Percentiles rank a stretch among this genome's conserved stretches.
phyloP scores from a whole-genome alignment of 2,113 vertebrate genomes.

The Machaerirhynchus nigripectus region DNA sequence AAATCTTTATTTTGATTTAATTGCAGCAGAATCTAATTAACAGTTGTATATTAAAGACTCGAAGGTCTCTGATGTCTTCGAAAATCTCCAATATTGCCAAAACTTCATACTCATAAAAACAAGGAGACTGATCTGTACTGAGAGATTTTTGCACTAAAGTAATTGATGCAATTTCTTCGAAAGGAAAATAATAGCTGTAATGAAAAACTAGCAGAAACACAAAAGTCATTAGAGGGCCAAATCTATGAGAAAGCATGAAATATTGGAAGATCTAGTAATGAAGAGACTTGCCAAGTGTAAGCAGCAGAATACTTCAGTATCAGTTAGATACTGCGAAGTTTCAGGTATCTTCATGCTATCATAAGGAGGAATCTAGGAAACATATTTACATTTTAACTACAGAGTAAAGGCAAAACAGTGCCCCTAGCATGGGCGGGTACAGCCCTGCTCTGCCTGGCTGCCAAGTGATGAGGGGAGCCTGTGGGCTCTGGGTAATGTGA shows the following conservation, averaged over 20 bases:
- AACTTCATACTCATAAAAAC: neutral
- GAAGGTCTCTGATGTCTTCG: neutral
- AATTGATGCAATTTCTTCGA: neutral
- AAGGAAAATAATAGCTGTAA: neutral
- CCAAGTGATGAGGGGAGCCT: neutral
- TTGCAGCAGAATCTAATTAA: constrained; percentile 35
- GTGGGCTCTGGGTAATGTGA: neutral
- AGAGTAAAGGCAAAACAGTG: neutral
- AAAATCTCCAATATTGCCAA: neutral
- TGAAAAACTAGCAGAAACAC: neutral
- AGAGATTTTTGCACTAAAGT: neutral
- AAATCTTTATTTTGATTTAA: constrained; percentile 43
- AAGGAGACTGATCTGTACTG: neutral
- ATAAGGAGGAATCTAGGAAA: neutral
- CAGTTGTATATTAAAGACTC: neutral
- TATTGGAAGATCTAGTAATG: neutral
- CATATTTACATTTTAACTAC: neutral
- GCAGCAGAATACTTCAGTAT: neutral
- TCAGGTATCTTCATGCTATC: neutral
- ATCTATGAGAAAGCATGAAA: neutral
- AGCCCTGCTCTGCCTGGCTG: neutral
- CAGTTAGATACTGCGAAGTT: neutral
- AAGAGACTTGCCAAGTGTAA: neutral
- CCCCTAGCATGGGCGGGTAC: neutral
- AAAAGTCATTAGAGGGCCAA: neutral